Conservation (phyloP, 2,113 vertebrate species). For the Python bivittatus region DNA sequence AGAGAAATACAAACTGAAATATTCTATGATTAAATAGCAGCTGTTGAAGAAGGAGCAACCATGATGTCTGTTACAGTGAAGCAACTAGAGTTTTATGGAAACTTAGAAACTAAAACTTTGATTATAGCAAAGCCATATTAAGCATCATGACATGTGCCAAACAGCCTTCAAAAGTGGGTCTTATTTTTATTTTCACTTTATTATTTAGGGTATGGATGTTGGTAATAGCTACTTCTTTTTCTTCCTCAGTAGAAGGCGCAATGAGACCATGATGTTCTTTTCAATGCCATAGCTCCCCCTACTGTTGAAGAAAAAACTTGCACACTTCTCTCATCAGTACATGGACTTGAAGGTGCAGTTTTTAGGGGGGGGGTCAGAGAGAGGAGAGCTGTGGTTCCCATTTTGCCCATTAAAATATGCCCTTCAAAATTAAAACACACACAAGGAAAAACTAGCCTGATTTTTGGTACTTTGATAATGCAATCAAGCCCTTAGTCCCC, state of each 20-base stretch:
- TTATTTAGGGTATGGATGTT: not conserved
- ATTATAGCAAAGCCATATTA: not conserved
- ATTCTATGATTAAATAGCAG: not conserved
- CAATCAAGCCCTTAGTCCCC: not conserved
- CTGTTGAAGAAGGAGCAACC: accelerated
- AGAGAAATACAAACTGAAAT: not conserved
- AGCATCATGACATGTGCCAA: not conserved
- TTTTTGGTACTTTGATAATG: not conserved
- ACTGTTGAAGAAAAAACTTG: not conserved
- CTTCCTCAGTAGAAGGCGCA: not conserved
- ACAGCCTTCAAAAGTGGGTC: not conserved
- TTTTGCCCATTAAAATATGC: not conserved
- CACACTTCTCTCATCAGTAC: not conserved
- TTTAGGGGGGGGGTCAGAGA: not conserved
- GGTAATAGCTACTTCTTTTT: not conserved
- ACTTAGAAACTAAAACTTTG: not conserved
- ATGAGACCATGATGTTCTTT: not conserved
- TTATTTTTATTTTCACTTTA: not conserved
- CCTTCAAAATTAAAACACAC: not conserved
- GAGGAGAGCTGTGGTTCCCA: not conserved
- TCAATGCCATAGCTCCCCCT: not conserved
- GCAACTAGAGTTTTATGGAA: not conserved
- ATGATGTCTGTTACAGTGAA: not conserved
- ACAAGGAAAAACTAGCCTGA: not conserved
- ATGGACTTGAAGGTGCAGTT: not conserved